Conservation (phyloP, 2,113 vertebrate genomes). For the Rhynchopsitta pachyrhyncha region DNA sequence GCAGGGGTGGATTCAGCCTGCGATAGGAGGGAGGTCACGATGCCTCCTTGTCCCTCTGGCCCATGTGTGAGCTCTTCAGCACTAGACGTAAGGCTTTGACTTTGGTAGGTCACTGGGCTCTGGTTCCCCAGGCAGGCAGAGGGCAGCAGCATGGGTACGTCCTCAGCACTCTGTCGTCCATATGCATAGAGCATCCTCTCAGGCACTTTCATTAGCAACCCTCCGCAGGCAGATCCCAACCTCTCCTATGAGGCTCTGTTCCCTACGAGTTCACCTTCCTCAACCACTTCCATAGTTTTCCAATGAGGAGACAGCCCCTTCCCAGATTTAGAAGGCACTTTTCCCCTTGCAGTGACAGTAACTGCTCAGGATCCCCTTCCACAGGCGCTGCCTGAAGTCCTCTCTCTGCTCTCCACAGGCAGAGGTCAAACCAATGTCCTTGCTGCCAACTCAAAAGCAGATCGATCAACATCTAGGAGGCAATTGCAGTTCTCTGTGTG, state of each 20-base stretch:
- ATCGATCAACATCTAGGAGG: neutral
- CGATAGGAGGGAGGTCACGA: fast-evolving
- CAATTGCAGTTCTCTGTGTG: neutral
- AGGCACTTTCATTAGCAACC: neutral
- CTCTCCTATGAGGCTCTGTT: neutral
- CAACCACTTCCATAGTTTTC: neutral
- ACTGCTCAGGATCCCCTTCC: neutral
- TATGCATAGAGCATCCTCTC: fast-evolving
- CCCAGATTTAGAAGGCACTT: fast-evolving
- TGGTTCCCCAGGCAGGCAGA: neutral
- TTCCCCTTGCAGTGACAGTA: neutral
- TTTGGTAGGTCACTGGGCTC: neutral
- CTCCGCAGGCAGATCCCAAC: neutral
- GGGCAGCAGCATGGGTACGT: neutral
- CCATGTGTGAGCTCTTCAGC: neutral
- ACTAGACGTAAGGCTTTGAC: neutral
- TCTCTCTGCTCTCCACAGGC: neutral
- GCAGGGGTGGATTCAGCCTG: neutral
- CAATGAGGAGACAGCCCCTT: neutral
- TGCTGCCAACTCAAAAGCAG: neutral
- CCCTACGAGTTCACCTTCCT: neutral
- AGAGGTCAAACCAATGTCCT: neutral
- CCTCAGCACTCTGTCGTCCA: neutral
- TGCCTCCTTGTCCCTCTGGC: neutral
- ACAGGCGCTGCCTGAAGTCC: fast-evolving